These are phyloP conservation scores for Drosophila sulfurigaster DNA, from an alignment of 1,140 invertebrate genomes.

Conservation along the genomic window DNA sequence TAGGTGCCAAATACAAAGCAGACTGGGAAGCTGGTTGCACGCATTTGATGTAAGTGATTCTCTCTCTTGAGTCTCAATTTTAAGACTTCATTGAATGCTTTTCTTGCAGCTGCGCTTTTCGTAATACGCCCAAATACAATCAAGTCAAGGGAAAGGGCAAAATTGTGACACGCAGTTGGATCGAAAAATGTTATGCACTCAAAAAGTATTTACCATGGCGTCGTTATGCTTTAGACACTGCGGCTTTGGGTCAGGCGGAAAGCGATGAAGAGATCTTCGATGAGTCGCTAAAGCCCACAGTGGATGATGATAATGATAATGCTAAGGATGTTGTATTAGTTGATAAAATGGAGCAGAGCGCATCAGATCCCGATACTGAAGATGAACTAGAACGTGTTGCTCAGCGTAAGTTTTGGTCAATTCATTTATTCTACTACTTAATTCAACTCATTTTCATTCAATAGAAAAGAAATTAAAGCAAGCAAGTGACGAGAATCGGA, in stretches of 20 bases:
- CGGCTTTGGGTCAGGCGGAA: slow-evolving; percentile 83
- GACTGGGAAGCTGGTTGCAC: slow-evolving; percentile 65
- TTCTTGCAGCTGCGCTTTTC: slow-evolving; percentile 91
- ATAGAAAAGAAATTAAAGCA: slow-evolving; percentile 46
- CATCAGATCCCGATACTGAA: slow-evolving; percentile 85
- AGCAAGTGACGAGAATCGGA: slow-evolving; percentile 8
- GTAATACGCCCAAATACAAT: slow-evolving; percentile 94
- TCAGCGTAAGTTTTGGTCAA: slow-evolving; percentile 44
- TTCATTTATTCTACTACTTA: not conserved
- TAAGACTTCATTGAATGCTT: not conserved
- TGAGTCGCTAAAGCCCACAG: slow-evolving; percentile 60
- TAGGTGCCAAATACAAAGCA: slow-evolving; percentile 92
- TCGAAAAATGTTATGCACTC: slow-evolving; percentile 88
- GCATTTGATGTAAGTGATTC: slow-evolving; percentile 58
- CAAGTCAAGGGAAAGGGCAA: slow-evolving; percentile 89
- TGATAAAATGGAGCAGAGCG: not conserved
- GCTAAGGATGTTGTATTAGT: not conserved
- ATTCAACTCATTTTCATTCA: not conserved
- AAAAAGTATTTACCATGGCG: slow-evolving; percentile 90
- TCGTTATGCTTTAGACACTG: slow-evolving; percentile 87
- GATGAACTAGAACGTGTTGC: slow-evolving; percentile 86
- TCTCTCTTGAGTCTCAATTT: not conserved
- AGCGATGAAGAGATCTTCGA: slow-evolving; percentile 86
- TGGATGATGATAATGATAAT: slow-evolving; percentile 12
- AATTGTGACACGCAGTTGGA: slow-evolving; percentile 92